phyloP scores from a whole-genome alignment of 2,888 invertebrate genomes.

The Sycophila texana region DNA sequence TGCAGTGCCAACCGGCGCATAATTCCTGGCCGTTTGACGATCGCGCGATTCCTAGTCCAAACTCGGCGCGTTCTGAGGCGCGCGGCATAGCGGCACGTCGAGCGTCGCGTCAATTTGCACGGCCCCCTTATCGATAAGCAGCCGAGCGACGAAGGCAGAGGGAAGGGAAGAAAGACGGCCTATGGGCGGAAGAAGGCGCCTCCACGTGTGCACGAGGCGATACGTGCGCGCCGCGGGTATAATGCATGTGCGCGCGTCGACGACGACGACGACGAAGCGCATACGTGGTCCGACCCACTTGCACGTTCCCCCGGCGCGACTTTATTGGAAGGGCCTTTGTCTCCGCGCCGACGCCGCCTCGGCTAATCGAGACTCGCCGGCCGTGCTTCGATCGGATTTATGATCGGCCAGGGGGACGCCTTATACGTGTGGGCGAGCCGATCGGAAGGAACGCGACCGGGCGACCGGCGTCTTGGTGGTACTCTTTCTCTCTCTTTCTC shows the following conservation, averaged over 20 bases:
- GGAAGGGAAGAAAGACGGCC: not conserved
- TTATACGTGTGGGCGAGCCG: constrained; percentile 1
- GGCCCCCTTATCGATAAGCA: not conserved
- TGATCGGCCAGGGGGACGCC: constrained; percentile 16
- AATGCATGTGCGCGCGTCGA: constrained; percentile 23
- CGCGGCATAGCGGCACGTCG: not conserved
- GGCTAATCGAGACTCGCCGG: constrained; percentile 40
- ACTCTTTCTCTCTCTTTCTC: not conserved
- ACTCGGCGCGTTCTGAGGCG: not conserved
- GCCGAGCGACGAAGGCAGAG: not conserved
- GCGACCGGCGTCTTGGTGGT: no score
- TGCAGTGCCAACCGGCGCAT: no score
- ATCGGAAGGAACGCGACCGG: not conserved
- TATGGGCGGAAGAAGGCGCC: constrained; percentile 20
- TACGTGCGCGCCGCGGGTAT: constrained; percentile 12
- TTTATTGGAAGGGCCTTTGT: constrained; percentile 47
- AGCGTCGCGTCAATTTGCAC: not conserved
- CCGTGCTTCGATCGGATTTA: constrained; percentile 41
- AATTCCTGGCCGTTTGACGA: no score
- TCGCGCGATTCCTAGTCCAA: no score
- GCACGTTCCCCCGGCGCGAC: constrained; percentile 37
- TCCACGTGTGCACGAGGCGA: constrained; percentile 6
- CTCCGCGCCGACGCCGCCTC: not conserved
- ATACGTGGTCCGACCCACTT: constrained; percentile 72
- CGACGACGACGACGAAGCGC: constrained; percentile 54